A percentile compares a stretch with the other conserved stretches of the same genome.
Conservation (phyloP, 2,888 invertebrate genomes). For the Netelia fuscicornis region DNA sequence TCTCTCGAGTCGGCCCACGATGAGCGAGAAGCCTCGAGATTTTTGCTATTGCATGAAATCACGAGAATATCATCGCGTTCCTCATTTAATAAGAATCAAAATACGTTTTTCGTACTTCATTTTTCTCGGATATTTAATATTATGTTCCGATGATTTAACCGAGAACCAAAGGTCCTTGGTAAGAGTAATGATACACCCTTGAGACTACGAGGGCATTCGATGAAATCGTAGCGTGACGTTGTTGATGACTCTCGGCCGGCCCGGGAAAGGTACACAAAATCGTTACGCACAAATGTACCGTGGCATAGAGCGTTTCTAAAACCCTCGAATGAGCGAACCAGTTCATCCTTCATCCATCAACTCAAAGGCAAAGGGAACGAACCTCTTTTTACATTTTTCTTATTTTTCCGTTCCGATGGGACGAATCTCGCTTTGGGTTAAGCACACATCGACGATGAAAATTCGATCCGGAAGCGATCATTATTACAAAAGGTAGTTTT, state of each 20-base stretch:
- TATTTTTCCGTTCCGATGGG: slow-evolving; percentile 59
- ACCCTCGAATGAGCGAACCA: slow-evolving; percentile 75
- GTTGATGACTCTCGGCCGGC: slow-evolving; percentile 58
- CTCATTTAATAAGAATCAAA: slow-evolving; percentile 34
- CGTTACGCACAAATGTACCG: slow-evolving; percentile 66
- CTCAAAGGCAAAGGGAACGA: slow-evolving; percentile 73
- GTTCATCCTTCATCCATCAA: slow-evolving; percentile 77
- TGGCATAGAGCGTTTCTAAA: slow-evolving; percentile 64
- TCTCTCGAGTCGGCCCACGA: slow-evolving; percentile 67
- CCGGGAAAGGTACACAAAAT: slow-evolving; percentile 65
- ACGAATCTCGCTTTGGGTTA: slow-evolving; percentile 48
- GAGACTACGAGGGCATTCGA: slow-evolving; percentile 24
- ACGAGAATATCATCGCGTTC: slow-evolving; percentile 8
- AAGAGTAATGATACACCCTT: slow-evolving; percentile 23
- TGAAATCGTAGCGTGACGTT: slow-evolving; percentile 56
- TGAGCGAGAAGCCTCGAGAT: slow-evolving; percentile 30
- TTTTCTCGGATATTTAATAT: slow-evolving; percentile 31
- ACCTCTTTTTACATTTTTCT: slow-evolving; percentile 33
- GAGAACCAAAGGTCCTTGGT: background rate
- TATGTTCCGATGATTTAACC: background rate
- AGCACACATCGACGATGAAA: slow-evolving; percentile 21
- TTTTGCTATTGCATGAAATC: slow-evolving; percentile 31
- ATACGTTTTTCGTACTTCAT: slow-evolving; percentile 8
- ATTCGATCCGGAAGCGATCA: slow-evolving; percentile 68
- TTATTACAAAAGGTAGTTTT: slow-evolving; percentile 66